A percentile compares a stretch with the other conserved stretches of the same genome.
Conservation (phyloP, 2,113 vertebrate species). For the Pipra filicauda region DNA sequence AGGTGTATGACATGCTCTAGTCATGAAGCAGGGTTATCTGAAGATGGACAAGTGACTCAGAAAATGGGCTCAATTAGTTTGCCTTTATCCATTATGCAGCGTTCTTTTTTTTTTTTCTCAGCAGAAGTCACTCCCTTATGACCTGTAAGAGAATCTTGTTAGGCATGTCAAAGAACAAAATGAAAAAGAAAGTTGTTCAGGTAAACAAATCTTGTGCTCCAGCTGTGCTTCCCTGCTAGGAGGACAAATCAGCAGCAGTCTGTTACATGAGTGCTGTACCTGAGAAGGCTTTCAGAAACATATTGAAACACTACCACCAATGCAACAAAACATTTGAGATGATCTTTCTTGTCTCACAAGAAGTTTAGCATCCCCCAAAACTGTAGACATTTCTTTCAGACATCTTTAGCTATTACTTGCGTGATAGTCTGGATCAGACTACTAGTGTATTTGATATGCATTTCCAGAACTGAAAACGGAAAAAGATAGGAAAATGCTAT, state of each 20-base stretch:
- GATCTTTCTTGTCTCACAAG: not conserved
- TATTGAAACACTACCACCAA: not conserved
- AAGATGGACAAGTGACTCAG: conserved; percentile 25
- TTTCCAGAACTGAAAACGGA: not conserved
- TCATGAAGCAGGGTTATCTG: not conserved
- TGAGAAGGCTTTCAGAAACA: not conserved
- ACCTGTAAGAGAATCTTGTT: not conserved
- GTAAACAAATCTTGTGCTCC: not conserved
- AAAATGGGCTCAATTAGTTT: conserved; percentile 11
- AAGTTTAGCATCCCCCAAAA: not conserved
- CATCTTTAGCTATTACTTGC: not conserved
- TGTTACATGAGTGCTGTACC: not conserved
- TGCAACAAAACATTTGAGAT: not conserved
- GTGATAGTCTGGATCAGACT: not conserved
- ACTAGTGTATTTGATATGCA: not conserved
- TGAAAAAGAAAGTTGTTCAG: not conserved
- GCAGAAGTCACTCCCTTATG: conserved; percentile 18
- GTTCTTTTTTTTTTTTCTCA: not conserved
- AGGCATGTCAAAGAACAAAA: not conserved
- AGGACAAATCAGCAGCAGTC: not conserved
- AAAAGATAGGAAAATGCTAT: not conserved
- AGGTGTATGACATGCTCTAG: not conserved
- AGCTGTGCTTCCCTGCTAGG: not conserved
- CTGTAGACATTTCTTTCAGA: not conserved
- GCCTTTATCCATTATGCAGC: conserved; percentile 7